Conservation (phyloP, 2,888 invertebrate genomes). For the Ephialtes manifestator region DNA sequence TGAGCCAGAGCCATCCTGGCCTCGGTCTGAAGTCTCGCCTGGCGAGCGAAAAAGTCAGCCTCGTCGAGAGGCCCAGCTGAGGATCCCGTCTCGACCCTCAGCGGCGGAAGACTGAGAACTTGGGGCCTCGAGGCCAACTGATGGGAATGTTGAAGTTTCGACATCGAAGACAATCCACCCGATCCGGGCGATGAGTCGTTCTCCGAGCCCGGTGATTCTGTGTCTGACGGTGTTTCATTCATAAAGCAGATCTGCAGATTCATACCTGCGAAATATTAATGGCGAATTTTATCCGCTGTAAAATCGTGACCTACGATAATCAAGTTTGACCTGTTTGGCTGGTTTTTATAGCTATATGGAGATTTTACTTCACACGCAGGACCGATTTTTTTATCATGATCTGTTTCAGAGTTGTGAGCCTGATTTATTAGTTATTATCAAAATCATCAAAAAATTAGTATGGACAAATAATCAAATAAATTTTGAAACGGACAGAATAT, state of each 20-base stretch:
- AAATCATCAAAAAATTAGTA: too few relatives aligned
- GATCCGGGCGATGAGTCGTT: constrained; percentile 86
- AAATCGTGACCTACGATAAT: not conserved
- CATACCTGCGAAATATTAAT: constrained; percentile 89
- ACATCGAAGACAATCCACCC: constrained; percentile 70
- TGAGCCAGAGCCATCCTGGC: constrained; percentile 95
- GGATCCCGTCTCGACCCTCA: constrained; percentile 79
- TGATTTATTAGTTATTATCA: too few relatives aligned
- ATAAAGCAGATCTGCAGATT: constrained; percentile 98
- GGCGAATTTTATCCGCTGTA: not conserved
- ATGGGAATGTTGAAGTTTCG: constrained; percentile 68
- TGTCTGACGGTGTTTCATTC: constrained; percentile 96
- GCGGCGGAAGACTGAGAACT: constrained; percentile 82
- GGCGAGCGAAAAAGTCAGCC: constrained; percentile 93
- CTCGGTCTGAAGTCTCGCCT: constrained; percentile 93
- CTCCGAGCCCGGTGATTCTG: constrained; percentile 92
- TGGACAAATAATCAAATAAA: too few relatives aligned
- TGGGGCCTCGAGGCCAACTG: constrained; percentile 78
- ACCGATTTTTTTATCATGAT: too few relatives aligned
- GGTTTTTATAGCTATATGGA: too few relatives aligned
- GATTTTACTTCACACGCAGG: too few relatives aligned
- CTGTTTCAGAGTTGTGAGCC: too few relatives aligned
- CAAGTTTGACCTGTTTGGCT: not conserved
- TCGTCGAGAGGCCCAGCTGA: constrained; percentile 87
- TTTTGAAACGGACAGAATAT: too few relatives aligned